These are phyloP conservation scores for Clostera curtula DNA, from an alignment of 2,888 invertebrate genomes.

Conservation along the genomic window DNA sequence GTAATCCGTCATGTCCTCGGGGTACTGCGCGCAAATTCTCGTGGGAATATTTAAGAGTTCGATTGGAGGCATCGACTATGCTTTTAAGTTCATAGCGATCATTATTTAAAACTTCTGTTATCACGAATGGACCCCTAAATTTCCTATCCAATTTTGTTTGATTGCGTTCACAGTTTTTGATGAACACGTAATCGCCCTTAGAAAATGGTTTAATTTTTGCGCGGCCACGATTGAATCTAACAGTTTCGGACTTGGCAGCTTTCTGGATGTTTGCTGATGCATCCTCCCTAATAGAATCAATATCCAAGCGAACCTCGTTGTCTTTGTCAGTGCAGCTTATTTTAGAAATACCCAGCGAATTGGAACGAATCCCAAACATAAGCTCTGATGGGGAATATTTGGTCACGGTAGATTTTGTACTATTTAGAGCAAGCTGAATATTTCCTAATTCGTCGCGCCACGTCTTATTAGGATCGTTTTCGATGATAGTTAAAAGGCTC, in stretches of 20 bases:
- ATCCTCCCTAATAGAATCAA: constrained; percentile 3
- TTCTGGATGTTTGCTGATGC: constrained; percentile 7
- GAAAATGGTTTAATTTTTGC: constrained; percentile 9
- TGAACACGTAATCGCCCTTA: constrained; percentile 14
- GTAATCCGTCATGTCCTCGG: constrained; percentile 11
- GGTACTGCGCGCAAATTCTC: constrained; percentile 9
- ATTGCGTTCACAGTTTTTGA: constrained; percentile 13
- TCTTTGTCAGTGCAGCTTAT: not conserved
- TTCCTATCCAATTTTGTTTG: constrained; percentile 18
- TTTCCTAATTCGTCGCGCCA: constrained; percentile 15
- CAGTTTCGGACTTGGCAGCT: constrained; percentile 5
- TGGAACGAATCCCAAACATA: constrained; percentile 14
- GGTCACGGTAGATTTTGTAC: constrained; percentile 14
- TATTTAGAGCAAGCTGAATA: constrained; percentile 19
- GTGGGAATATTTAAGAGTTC: constrained; percentile 13
- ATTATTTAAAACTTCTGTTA: constrained; percentile 9
- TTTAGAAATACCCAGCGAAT: constrained; percentile 9
- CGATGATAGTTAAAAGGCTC: not conserved
- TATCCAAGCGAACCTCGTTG: constrained; percentile 4
- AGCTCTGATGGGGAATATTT: constrained; percentile 17
- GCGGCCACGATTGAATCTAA: constrained; percentile 10
- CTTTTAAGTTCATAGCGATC: constrained; percentile 12
- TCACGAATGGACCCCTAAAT: constrained; percentile 11
- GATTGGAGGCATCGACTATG: constrained; percentile 9
- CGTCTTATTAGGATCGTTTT: constrained; percentile 1